Conservation (phyloP, 1,140 invertebrate species). For the Paralvinella palmiformis region DNA sequence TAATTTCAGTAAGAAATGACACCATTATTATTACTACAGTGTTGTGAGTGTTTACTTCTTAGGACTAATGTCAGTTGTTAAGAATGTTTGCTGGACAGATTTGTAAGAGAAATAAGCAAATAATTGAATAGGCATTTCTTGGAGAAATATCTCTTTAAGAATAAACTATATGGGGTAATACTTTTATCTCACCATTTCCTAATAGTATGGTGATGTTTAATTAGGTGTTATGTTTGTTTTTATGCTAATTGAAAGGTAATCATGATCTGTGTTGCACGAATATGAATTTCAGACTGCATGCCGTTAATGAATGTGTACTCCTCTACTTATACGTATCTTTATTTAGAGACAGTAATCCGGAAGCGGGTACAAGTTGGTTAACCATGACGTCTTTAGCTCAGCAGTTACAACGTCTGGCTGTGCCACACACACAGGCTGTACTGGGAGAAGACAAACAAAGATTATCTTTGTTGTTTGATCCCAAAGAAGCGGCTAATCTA, state of each 20-base stretch:
- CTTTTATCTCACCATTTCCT: no score
- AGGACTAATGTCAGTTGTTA: no score
- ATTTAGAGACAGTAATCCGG: not conserved
- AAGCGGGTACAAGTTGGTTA: not conserved
- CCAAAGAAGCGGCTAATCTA: constrained; percentile 77
- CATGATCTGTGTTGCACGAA: not conserved
- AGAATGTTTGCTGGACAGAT: no score
- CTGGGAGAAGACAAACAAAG: constrained; percentile 60
- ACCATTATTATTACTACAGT: no score
- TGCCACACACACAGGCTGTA: constrained; percentile 69
- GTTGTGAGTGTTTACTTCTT: no score
- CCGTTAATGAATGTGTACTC: no score
- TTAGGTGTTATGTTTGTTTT: not conserved
- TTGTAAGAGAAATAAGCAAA: no score
- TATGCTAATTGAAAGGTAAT: not conserved
- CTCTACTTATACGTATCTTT: not conserved
- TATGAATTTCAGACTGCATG: no score
- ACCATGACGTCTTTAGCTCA: constrained; percentile 68
- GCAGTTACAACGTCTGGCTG: constrained; percentile 72
- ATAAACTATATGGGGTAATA: no score
- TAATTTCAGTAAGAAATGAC: no score
- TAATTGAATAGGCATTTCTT: no score
- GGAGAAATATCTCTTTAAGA: no score
- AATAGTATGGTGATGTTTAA: not conserved
- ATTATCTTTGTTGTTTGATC: constrained; percentile 79